These are phyloP conservation scores for Scomber scombrus DNA, from an alignment of 2,113 vertebrate genomes.

Conservation along the genomic window DNA sequence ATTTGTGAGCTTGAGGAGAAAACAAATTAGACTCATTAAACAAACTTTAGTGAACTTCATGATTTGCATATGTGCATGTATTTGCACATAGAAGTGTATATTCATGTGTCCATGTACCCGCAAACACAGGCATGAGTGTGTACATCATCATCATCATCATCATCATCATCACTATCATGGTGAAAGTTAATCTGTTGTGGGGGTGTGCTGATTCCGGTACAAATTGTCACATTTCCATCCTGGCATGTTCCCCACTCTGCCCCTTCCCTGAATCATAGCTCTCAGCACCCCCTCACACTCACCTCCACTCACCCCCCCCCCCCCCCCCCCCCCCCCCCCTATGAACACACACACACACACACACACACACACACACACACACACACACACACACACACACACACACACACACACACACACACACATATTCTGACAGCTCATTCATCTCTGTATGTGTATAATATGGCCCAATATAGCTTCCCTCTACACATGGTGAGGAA, in stretches of 20 bases:
- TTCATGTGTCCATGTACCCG: slow-evolving; percentile 8
- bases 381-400: neutral
- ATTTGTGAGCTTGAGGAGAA: neutral
- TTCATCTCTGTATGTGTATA: slow-evolving; percentile 22
- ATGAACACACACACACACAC: too few species aligned
- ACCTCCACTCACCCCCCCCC: neutral
- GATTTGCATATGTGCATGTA: neutral
- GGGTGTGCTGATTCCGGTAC: slow-evolving; percentile 72
- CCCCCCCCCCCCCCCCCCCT: too few species aligned
- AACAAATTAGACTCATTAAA: neutral
- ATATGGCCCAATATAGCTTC: slow-evolving; percentile 48
- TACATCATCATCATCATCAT: slow-evolving; percentile 47
- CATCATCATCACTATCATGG: slow-evolving; percentile 39
- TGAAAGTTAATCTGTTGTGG: slow-evolving; percentile 77
- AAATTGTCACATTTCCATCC: slow-evolving; percentile 64
- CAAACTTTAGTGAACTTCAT: slow-evolving; percentile 19
- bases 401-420: neutral
- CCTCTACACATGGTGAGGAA: slow-evolving; percentile 45
- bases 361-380: too few species aligned
- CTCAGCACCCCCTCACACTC: slow-evolving; percentile 6
- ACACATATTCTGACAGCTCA: neutral
- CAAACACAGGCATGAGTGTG: slow-evolving; percentile 33
- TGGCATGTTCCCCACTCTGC: slow-evolving; percentile 46
- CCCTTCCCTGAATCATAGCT: slow-evolving; percentile 64
- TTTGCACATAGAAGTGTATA: neutral